Evolutionary conservation across 2,113 vertebrate genomes (phyloP).

Genomic region (Raja brachyura): DNA sequence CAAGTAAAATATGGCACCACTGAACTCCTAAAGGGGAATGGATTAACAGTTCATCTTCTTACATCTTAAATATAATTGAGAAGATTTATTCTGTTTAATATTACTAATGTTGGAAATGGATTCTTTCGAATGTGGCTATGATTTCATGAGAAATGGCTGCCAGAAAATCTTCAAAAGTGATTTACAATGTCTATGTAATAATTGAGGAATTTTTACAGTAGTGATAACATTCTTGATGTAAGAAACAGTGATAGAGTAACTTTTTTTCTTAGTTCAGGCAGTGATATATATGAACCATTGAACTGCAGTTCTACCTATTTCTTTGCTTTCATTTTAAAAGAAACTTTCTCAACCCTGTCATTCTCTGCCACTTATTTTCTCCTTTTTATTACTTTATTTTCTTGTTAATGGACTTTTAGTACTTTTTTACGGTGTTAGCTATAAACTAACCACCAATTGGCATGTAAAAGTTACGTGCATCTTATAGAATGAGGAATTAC

Average conservation of each 20-base stretch:
- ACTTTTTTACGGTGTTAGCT: not conserved
- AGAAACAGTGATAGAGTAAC: not conserved
- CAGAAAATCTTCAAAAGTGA: slow-evolving; percentile 25
- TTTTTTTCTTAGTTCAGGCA: not conserved
- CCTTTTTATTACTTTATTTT: not conserved
- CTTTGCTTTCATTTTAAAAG: not conserved
- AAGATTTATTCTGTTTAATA: not conserved
- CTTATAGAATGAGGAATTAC: not conserved
- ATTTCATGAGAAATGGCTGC: not conserved
- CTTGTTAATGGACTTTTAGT: not conserved
- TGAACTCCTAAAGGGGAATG: not conserved
- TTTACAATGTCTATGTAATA: slow-evolving; percentile 5
- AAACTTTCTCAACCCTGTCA: not conserved
- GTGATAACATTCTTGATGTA: slow-evolving; percentile 24
- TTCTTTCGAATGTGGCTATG: slow-evolving; percentile 14
- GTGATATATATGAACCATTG: not conserved
- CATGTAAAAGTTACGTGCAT: not conserved
- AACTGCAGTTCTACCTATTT: not conserved
- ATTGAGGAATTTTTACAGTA: slow-evolving; percentile 23
- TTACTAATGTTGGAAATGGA: not conserved
- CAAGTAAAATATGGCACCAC: slow-evolving; percentile 45
- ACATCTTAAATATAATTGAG: not conserved
- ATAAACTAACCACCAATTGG: not conserved
- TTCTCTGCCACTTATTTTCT: not conserved
- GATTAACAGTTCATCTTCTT: not conserved